A percentile compares a stretch with the other conserved stretches of the same genome.
phyloP scores from a whole-genome alignment of 2,113 vertebrate genomes.

The Trogon surrucura region DNA sequence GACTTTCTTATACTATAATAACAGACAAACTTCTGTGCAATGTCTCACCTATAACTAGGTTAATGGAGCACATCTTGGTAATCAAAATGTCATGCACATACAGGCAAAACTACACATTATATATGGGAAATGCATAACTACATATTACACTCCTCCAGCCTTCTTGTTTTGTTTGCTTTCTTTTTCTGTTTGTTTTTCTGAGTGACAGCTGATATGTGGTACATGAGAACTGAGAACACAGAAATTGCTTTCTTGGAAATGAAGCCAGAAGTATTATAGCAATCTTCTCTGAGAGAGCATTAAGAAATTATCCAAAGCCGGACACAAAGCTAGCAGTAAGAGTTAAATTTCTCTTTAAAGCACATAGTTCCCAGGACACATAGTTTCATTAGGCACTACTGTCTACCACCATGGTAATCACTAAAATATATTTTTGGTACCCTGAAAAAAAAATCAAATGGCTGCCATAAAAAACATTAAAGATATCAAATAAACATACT shows the following conservation, averaged over 20 bases:
- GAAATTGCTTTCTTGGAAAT: not conserved
- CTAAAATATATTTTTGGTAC: not conserved
- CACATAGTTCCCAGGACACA: not conserved
- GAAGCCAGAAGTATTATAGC: not conserved
- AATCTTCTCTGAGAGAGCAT: not conserved
- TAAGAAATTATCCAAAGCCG: not conserved
- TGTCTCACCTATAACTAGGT: not conserved
- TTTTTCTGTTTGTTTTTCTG: not conserved
- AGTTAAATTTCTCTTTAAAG: not conserved
- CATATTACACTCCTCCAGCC: accelerated
- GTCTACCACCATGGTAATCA: not conserved
- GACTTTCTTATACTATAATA: not conserved
- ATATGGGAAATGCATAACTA: not conserved
- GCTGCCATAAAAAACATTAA: not conserved
- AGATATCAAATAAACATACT: not conserved
- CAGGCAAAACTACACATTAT: not conserved
- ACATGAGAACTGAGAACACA: not conserved
- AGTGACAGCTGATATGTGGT: not conserved
- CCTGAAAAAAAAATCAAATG: not conserved
- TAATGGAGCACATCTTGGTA: not conserved
- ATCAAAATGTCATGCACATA: not conserved
- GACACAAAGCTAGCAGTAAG: not conserved
- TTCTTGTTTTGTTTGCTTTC: not conserved
- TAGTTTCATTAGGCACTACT: not conserved
- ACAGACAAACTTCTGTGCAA: not conserved